Conservation (phyloP, 1,140 invertebrate species). For the Scaptomyza pallida region DNA sequence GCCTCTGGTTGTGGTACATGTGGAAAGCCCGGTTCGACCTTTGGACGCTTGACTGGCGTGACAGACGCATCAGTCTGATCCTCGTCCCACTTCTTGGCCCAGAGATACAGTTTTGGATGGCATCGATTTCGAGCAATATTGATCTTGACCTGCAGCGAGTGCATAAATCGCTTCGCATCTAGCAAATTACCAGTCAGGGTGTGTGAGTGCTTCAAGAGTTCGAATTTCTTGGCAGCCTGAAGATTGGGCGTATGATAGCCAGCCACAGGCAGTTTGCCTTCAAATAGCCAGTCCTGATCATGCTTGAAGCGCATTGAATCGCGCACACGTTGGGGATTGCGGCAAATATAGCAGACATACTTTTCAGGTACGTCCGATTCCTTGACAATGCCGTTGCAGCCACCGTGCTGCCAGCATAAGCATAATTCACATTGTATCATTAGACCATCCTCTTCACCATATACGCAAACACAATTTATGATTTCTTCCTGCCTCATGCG, state of each 20-base stretch:
- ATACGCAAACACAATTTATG: slow-evolving; percentile 92
- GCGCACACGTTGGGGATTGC: slow-evolving; percentile 89
- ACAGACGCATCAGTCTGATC: slow-evolving; percentile 54
- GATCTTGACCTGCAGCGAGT: slow-evolving; percentile 90
- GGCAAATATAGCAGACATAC: slow-evolving; percentile 95
- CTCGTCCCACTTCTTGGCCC: slow-evolving; percentile 92
- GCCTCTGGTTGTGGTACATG: slow-evolving; percentile 90
- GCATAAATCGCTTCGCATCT: slow-evolving; percentile 88
- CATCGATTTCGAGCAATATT: slow-evolving; percentile 91
- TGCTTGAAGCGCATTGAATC: slow-evolving; percentile 90
- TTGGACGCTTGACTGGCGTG: slow-evolving; percentile 59
- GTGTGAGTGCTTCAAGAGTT: slow-evolving; percentile 87
- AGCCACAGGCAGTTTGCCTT: slow-evolving; percentile 89
- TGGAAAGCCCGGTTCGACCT: slow-evolving; percentile 59
- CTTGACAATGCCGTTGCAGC: slow-evolving; percentile 92
- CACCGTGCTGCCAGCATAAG: slow-evolving; percentile 96
- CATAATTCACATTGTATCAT: slow-evolving; percentile 98
- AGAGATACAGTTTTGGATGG: slow-evolving; percentile 93
- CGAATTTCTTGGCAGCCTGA: slow-evolving; percentile 77
- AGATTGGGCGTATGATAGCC: slow-evolving; percentile 84
- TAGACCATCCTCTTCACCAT: slow-evolving; percentile 94
- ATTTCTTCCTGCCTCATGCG: slow-evolving; percentile 91
- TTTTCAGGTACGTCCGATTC: slow-evolving; percentile 94
- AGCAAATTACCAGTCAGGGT: slow-evolving; percentile 89
- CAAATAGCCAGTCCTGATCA: slow-evolving; percentile 94